Evolutionary conservation across 2,113 vertebrate genomes (phyloP), one percentile per base, ranked within the genome.

Genomic region (Mesitornis unicolor): DNA sequence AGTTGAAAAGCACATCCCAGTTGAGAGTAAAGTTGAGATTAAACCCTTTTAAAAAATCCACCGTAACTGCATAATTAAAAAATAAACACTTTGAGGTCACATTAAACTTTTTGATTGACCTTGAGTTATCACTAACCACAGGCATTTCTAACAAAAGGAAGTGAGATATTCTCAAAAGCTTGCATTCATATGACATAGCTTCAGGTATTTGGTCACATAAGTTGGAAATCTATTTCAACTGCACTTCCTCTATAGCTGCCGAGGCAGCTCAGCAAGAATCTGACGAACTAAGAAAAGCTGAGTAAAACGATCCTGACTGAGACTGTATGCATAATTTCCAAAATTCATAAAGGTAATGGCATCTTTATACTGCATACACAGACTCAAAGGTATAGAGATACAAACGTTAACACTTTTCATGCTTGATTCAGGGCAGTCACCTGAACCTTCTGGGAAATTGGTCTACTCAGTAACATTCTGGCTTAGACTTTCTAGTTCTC

Each of bases 81-180:
- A 45, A 78, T 16, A 84, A 95, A 74, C 47, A 59, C 38, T 70
- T 84, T 19, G 38, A 13, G 40, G 42, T 47, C 63, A 88, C 10
- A 38, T 70, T 65, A 48, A 86, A 81, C 64, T 84, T 93, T 78
- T 35, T 84, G 13, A 74, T 9, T 77, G 68, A 63, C 42, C 29
- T 26, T 53, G 16, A 82, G 28, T 69, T 85, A 84, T 15, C 71
- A 74, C n/a, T 70, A 90, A 69, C 67, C 73, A 67, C 33, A 77
- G 29, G 11, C 22, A 70, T 84, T 89, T 84, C n/a, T 80, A 65
- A 80, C 38, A 65, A 83, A 94, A 93, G 15, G 7, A 85, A 86
- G 15, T 11, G 35, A 1, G 10, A 57, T 73, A 79, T 29, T 26
- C 51, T 80, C 35, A 63, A 74, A 64, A 74, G 59, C 36, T 76